A percentile compares a stretch with the other conserved stretches of the same genome.
These are phyloP conservation scores for Poeciliopsis gracilis DNA, from an alignment of 2,797 vertebrate species.

Conservation along the genomic window DNA sequence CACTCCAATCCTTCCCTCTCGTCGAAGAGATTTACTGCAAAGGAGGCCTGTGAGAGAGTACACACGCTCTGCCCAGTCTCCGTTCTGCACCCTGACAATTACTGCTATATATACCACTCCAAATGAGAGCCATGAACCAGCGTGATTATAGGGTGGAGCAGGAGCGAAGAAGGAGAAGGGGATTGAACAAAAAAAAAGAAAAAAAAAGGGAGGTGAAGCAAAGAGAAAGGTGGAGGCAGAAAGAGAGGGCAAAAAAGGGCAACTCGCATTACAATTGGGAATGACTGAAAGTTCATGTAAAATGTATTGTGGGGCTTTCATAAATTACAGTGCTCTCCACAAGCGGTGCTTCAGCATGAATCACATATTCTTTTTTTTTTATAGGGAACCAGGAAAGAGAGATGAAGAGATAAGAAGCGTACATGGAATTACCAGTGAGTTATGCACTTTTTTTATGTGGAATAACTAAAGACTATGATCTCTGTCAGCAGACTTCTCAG, in stretches of 20 bases:
- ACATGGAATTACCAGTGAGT: constrained; percentile 33
- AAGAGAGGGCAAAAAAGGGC: constrained; percentile 23
- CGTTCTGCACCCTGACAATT: constrained; percentile 82
- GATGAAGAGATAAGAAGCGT: constrained; percentile 44
- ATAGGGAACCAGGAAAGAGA: constrained; percentile 27
- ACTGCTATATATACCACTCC: constrained; percentile 85
- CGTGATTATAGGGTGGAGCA: constrained; percentile 85
- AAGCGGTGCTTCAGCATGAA: constrained; percentile 35
- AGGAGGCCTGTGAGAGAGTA: constrained; percentile 74
- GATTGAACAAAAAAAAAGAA: constrained; percentile 30
- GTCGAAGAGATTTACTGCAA: constrained; percentile 71
- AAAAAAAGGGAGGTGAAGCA: constrained; percentile 39
- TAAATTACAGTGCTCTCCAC: constrained; percentile 46
- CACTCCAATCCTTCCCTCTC: constrained; percentile 34
- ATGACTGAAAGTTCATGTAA: constrained; percentile 52
- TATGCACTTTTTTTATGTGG: constrained; percentile 6
- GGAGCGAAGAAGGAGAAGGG: constrained; percentile 44
- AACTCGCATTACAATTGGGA: constrained; percentile 34
- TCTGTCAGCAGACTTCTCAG: constrained; percentile 23
- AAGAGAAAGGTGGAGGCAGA: constrained; percentile 21
- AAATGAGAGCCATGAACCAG: constrained; percentile 84
- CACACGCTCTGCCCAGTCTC: constrained; percentile 77
- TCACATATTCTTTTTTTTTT: constrained; percentile 20
- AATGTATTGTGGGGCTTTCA: constrained; percentile 45
- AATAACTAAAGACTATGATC: constrained; percentile 28